Evolutionary conservation across 37 sponge, comb jelly and placozoan species (phyloP).

Genomic region (Haliclona indistincta): DNA sequence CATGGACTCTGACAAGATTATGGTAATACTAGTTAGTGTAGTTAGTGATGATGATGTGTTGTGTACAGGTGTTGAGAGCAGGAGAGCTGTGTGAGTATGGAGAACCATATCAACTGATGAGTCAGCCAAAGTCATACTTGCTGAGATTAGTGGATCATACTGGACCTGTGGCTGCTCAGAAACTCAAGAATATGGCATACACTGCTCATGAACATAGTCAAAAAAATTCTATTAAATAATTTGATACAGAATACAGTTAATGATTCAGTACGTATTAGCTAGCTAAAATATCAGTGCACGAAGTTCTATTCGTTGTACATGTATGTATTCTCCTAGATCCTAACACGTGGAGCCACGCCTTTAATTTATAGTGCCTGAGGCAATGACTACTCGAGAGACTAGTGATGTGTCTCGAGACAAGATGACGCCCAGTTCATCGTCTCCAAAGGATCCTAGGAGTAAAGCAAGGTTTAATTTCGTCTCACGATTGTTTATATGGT

Average conservation of each 20-base stretch:
- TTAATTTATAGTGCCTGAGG: too few species aligned
- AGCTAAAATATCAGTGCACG: too few species aligned
- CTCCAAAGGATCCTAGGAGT: slow-evolving; percentile 42
- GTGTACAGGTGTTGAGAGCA: slow-evolving; percentile 31
- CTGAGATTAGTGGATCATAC: slow-evolving; percentile 41
- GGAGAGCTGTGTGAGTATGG: slow-evolving; percentile 55
- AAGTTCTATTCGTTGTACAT: too few species aligned
- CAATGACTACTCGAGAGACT: too few species aligned
- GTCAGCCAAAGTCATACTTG: slow-evolving; percentile 23
- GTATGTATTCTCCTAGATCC: too few species aligned
- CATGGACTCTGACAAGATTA: slow-evolving; percentile 81
- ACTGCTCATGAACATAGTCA: too few species aligned
- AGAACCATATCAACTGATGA: slow-evolving; percentile 38
- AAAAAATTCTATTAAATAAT: too few species aligned
- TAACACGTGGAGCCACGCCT: too few species aligned
- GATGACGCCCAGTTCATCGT: too few species aligned
- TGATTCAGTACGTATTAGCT: too few species aligned
- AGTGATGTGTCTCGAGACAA: too few species aligned
- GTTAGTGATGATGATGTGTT: not conserved
- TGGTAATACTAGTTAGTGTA: slow-evolving; percentile 36
- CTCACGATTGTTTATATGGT: slow-evolving; percentile 53
- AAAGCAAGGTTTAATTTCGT: slow-evolving; percentile 34
- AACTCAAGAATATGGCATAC: slow-evolving; percentile 42
- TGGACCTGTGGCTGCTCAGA: slow-evolving; percentile 24
- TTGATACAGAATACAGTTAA: too few species aligned